A percentile compares a stretch with the other conserved stretches of the same genome.
Evolutionary conservation across 1,140 invertebrate genomes (phyloP).

Genomic region (Pararge aegeria): DNA sequence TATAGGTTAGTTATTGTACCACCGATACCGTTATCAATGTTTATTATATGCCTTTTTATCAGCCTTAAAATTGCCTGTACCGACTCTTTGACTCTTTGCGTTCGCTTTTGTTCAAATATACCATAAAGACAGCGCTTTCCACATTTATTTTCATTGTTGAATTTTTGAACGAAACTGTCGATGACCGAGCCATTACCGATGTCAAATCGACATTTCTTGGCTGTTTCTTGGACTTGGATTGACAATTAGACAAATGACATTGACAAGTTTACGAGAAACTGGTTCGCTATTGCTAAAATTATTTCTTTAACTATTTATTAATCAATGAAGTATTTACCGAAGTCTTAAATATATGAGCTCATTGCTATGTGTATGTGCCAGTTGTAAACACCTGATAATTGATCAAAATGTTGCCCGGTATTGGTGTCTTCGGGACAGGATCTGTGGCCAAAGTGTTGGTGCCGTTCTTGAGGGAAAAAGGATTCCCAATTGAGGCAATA

Average conservation of each 20-base stretch:
- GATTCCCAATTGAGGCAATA: conserved; percentile 94
- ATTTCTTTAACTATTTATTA: background rate
- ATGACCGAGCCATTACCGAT: background rate
- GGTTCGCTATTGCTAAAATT: too few relatives aligned
- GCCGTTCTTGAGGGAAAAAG: conserved; percentile 94
- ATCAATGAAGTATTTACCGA: background rate
- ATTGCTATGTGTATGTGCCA: background rate
- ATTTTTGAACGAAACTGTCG: too few relatives aligned
- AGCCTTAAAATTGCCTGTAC: too few relatives aligned
- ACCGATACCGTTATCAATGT: too few relatives aligned
- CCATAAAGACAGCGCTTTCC: too few relatives aligned
- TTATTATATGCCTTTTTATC: too few relatives aligned
- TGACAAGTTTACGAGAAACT: background rate
- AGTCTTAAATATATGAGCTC: background rate
- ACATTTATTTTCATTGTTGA: too few relatives aligned
- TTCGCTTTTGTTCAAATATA: too few relatives aligned
- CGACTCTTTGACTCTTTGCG: too few relatives aligned
- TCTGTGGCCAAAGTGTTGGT: conserved; percentile 93
- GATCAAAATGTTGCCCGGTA: conserved; percentile 85
- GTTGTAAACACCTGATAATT: background rate
- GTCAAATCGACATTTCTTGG: background rate
- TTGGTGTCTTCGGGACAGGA: conserved; percentile 96
- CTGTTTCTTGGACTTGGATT: background rate
- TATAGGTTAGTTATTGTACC: too few relatives aligned
- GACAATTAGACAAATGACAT: background rate